Evolutionary conservation across 2,113 vertebrate genomes (phyloP).

Genomic region (Percopsis transmontana): DNA sequence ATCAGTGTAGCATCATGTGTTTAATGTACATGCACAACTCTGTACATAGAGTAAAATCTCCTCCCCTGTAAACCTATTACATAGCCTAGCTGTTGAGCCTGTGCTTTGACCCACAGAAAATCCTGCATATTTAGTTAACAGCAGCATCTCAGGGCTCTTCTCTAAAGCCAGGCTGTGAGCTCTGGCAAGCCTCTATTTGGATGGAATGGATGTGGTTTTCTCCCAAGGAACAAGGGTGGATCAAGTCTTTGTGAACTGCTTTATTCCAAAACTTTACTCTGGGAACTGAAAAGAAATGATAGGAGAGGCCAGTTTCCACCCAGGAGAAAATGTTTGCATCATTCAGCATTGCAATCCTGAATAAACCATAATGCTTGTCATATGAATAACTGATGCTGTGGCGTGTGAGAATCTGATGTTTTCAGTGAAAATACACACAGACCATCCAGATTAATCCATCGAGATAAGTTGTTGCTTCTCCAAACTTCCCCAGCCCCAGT

Average conservation of each 20-base stretch:
- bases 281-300: constrained; percentile 20
- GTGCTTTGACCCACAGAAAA: constrained; percentile 55
- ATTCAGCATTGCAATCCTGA: constrained; percentile 30
- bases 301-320: constrained; percentile 28
- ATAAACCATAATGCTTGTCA: constrained; percentile 50
- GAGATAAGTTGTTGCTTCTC: constrained; percentile 50
- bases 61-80: constrained; percentile 37
- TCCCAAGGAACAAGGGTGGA: constrained; percentile 48
- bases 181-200: constrained; percentile 35
- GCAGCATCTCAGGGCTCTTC: constrained; percentile 46
- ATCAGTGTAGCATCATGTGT: too few relatives aligned
- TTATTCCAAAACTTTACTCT: background rate
- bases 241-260: constrained; percentile 14
- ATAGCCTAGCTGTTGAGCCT: constrained; percentile 45
- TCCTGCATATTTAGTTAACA: constrained; percentile 55
- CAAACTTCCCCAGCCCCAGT: constrained; percentile 55
- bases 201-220: constrained; percentile 55
- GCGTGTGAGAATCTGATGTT: constrained; percentile 68
- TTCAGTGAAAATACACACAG: constrained; percentile 61
- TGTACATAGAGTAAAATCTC: constrained; percentile 25
- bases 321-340: constrained; percentile 50
- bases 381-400: constrained; percentile 50
- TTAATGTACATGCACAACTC: constrained; percentile 34
- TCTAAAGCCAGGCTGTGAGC: constrained; percentile 47
- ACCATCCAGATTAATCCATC: constrained; percentile 55